A percentile compares a stretch with the other conserved stretches of the same genome.
phyloP scores from a whole-genome alignment of 2,113 vertebrate genomes.

The Scopus umbretta region DNA sequence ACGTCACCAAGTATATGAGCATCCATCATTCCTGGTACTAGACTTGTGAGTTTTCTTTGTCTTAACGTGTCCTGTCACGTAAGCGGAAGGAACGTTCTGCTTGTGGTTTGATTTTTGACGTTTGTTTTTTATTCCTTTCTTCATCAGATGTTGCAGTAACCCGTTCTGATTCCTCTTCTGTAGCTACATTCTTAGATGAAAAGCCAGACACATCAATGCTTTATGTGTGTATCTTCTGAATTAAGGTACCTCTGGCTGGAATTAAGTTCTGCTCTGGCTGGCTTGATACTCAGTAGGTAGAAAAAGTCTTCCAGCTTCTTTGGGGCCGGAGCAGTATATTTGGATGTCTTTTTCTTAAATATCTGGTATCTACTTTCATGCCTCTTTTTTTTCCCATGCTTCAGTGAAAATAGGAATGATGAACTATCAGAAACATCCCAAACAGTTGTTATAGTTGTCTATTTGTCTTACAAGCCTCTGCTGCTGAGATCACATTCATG shows the following conservation, averaged over 20 bases:
- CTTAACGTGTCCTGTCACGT: background rate
- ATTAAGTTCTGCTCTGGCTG: background rate
- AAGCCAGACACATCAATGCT: background rate
- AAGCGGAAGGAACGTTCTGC: background rate
- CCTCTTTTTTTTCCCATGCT: background rate
- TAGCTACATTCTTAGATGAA: background rate
- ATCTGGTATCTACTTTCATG: background rate
- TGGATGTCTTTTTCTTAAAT: background rate
- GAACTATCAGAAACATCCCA: background rate
- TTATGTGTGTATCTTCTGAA: background rate
- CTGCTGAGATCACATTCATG: background rate
- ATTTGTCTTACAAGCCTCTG: background rate
- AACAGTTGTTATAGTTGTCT: background rate
- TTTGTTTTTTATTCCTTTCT: background rate
- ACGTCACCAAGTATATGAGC: background rate
- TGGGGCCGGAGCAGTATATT: background rate
- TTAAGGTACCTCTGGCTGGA: background rate
- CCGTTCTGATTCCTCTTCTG: background rate
- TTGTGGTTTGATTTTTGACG: background rate
- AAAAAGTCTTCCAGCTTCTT: background rate
- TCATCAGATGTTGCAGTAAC: background rate
- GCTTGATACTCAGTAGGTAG: background rate
- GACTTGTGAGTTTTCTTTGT: background rate
- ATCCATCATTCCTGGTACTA: background rate
- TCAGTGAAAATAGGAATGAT: background rate